phyloP scores from a whole-genome alignment of 2,888 invertebrate species.

The Zeuzera pyrina region DNA sequence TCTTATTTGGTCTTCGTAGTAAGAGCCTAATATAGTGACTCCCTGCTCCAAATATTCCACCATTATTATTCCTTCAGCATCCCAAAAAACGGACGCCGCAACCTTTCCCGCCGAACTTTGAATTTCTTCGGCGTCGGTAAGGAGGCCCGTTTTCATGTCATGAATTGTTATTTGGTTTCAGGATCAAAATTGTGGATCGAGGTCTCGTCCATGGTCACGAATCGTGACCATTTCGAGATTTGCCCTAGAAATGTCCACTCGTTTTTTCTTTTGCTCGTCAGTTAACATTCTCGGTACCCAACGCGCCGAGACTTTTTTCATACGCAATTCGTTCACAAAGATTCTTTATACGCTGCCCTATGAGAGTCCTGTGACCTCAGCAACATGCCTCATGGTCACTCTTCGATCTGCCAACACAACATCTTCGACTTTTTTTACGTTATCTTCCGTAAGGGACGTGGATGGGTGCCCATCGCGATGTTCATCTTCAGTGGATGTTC shows the following conservation, averaged over 20 bases:
- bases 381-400: conserved; percentile 13
- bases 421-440: conserved; percentile 14
- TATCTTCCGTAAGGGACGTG: conserved; percentile 11
- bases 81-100: conserved; percentile 12
- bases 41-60: conserved; percentile 10
- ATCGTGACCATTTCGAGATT: not conserved
- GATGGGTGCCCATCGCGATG: conserved; percentile 12
- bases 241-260: not conserved
- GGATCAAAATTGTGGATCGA: too few species aligned
- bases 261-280: too few species aligned
- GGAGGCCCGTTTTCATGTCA: too few species aligned
- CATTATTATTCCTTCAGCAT: conserved; percentile 10
- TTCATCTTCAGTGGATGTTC: conserved; percentile 9
- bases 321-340: too few species aligned
- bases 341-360: conserved; percentile 15
- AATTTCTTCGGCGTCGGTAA: too few species aligned
- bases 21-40: too few species aligned
- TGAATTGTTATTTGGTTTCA: too few species aligned
- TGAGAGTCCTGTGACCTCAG: too few species aligned
- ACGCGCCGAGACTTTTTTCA: too few species aligned
- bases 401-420: conserved; percentile 14
- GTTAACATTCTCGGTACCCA: too few species aligned
- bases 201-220: too few species aligned
- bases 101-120: conserved; percentile 6
- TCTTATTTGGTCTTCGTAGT: conserved; percentile 10